Base-by-base conservation (phyloP, 2,888 invertebrate species). In the Tenthredo amoena region DNA sequence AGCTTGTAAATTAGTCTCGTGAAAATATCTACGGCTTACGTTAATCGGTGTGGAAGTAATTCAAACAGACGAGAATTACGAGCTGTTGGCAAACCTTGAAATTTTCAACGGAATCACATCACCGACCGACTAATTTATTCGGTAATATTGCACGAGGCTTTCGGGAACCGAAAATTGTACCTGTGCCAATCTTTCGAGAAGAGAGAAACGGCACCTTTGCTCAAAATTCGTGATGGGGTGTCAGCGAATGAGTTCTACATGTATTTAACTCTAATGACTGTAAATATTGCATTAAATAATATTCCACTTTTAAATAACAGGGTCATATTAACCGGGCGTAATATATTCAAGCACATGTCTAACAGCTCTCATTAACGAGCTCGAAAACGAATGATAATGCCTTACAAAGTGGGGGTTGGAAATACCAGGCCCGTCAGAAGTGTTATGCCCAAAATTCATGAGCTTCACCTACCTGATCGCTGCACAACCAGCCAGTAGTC, bases 301-400 rank as follows among this genome's bases (percentile, higher is more conserved):
- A 47, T 76, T 43, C n/a, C 47, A 18, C 12, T 15, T 26, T 76
- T 31, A 21, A 76, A 76, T 47, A 76, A 76, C 76, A 26, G 76
- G 76, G 76, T 76, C 47, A 21, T 76, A 47, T 76, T 26, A 76
- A 76, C 47, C 76, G 10, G 34, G 47, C 40, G n/a, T 79, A 79
- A 79, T 79, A 34, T 82, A 82, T 82, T 62, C 65, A 43, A 82
- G 82, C 62, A 82, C 65, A 79, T 15, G 82, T 40, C 62, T 37
- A 34, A 26, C 18, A 82, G n/a, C 26, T 62, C 65, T 65, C 65
- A 65, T 82, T 82, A 82, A 82, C 82, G 82, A 82, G 65, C 62
- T 55, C 12, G 82, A 82, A 82, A 65, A 82, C 82, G 65, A 82
- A 82, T 82, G 82, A 82, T 82, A 82, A 82, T 82, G 82, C 43